phyloP scores from a whole-genome alignment of 2,888 invertebrate species.

The Heliconius charithonia region DNA sequence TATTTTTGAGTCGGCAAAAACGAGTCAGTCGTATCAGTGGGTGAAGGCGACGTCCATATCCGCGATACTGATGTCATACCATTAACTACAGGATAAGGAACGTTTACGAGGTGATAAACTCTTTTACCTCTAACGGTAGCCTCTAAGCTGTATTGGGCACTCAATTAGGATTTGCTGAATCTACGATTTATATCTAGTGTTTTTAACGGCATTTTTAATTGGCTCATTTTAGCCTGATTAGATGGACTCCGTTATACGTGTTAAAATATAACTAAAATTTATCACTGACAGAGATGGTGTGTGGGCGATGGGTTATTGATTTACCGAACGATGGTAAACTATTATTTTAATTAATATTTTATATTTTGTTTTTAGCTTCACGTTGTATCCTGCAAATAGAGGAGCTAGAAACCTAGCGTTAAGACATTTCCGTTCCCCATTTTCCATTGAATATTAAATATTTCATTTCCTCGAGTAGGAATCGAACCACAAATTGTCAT shows the following conservation, averaged over 20 bases:
- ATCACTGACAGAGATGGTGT: slow-evolving; percentile 4
- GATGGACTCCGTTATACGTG: slow-evolving; percentile 21
- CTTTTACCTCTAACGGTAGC: slow-evolving; percentile 46
- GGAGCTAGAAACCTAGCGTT: too few species aligned
- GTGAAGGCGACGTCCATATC: slow-evolving; percentile 79
- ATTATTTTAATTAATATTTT: slow-evolving; percentile 9
- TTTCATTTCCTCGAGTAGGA: too few species aligned
- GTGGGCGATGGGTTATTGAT: slow-evolving; percentile 16
- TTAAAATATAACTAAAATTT: slow-evolving; percentile 28
- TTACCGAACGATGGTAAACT: not conserved
- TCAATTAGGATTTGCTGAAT: slow-evolving; percentile 41
- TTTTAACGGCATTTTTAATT: slow-evolving; percentile 34
- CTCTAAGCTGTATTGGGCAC: slow-evolving; percentile 39
- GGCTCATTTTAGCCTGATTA: slow-evolving; percentile 28
- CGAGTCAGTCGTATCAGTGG: slow-evolving; percentile 61
- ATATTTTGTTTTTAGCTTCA: not conserved
- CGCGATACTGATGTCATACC: slow-evolving; percentile 72
- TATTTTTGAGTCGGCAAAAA: slow-evolving; percentile 65
- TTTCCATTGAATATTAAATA: too few species aligned
- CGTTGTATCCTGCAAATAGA: too few species aligned
- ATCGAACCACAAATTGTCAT: too few species aligned
- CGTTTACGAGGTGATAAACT: slow-evolving; percentile 57
- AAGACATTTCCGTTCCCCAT: too few species aligned
- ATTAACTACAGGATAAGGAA: slow-evolving; percentile 65
- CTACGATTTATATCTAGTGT: slow-evolving; percentile 30